Base-by-base conservation (phyloP, 2,113 vertebrate genomes). In the Vidua chalybeata region DNA sequence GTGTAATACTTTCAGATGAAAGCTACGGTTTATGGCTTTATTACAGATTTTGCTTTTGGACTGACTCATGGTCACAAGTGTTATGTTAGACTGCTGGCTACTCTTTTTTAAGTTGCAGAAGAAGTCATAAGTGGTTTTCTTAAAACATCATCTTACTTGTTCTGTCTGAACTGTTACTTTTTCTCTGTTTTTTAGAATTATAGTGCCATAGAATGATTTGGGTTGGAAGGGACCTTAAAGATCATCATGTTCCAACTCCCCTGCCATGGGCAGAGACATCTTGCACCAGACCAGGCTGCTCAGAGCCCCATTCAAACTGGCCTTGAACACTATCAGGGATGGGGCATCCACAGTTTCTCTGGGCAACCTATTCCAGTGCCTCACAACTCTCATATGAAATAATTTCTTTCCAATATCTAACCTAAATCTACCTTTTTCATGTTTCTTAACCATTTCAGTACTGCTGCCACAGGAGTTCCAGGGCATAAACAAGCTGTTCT, bases 1-100 rank as follows among this genome's bases (percentile, higher is more conserved):
- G 83, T 94, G 93, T 93, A 94, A 74, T 84, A 23, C 74, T 88
- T 89, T 28, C 68, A 84, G 87, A 93, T 93, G 86, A 96, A 96
- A 95, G 91, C 71, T 67, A 37, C n/a, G 37, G 89, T 91, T 83
- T 63, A 75, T 76, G 88, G 87, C 77, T 96, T 94, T 79, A 69
- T 92, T 95, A 94, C 92, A 81, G 90, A 45, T 81, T 75, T 68
- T 80, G 85, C 88, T 88, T 64, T 95, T 94, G 67, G 93, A 64
- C 83, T 84, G 84, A 94, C 93, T 94, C 87, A 95, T 96, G 35
- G 17, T 96, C 96, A 96, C 92, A 96, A 94, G 78, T 58, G 74
- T 83, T 68, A 74, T 10, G 51, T 90, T 89, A 92, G 83, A 76
- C 83, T 84, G 72, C 58, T 49, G 84, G 59, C 68, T 87, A 10